Percentiles rank a stretch among this genome's conserved stretches.
Conservation (phyloP, 2,797 vertebrate species). For the Rhinella marina region DNA sequence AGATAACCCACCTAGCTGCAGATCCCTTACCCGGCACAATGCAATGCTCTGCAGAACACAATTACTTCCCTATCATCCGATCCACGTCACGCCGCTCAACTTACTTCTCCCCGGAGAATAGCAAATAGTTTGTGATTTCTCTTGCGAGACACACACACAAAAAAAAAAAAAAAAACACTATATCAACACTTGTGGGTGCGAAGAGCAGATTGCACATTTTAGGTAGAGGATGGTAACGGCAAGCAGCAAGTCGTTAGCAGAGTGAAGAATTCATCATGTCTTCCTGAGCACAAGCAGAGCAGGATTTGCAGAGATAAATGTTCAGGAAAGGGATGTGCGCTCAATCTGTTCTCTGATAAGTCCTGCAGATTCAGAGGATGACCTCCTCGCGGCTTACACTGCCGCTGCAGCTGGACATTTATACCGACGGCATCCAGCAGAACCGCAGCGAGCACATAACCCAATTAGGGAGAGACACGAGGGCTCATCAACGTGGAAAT, state of each 20-base stretch:
- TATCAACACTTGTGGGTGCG: background rate
- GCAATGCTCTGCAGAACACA: constrained; percentile 19
- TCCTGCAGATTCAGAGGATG: constrained; percentile 4
- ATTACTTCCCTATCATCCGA: constrained; percentile 23
- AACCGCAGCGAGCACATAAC: background rate
- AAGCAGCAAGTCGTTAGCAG: background rate
- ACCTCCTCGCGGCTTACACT: background rate
- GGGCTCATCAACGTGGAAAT: background rate
- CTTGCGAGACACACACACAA: background rate
- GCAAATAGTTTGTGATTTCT: background rate
- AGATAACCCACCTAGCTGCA: background rate
- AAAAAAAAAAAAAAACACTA: background rate
- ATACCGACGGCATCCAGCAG: background rate
- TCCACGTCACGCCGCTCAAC: background rate
- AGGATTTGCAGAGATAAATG: background rate
- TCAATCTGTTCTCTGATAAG: constrained; percentile 6
- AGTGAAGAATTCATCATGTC: background rate
- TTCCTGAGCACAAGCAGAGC: background rate
- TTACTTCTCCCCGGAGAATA: constrained; percentile 16
- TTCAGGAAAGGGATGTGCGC: constrained; percentile 8
- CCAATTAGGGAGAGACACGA: background rate
- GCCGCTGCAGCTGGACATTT: background rate
- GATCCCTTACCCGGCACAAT: background rate
- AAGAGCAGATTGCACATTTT: background rate
- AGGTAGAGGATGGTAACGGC: background rate